Conservation (phyloP, 1,140 invertebrate species). For the Scylla paramamosain region DNA sequence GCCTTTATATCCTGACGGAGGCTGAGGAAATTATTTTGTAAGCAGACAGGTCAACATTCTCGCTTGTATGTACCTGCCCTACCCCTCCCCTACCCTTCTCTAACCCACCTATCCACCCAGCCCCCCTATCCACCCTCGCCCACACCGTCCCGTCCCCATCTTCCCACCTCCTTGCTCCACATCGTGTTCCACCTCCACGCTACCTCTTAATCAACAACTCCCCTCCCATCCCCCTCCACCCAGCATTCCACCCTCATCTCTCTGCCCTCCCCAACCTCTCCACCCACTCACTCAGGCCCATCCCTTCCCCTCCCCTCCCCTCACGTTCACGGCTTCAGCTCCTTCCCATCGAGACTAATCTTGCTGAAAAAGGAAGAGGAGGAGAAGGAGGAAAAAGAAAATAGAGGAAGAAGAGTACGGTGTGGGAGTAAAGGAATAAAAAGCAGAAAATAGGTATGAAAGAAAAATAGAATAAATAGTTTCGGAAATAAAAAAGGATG, state of each 20-base stretch:
- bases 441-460: neutral
- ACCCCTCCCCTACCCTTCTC: neutral
- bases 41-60: neutral
- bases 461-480: neutral
- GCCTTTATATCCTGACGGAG: neutral
- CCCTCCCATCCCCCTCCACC: neutral
- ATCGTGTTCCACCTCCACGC: neutral
- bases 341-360: too few relatives aligned
- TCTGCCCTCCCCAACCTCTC: neutral
- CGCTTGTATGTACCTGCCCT: neutral
- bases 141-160: neutral
- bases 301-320: neutral
- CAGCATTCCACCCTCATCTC: neutral
- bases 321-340: too few relatives aligned
- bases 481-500: neutral
- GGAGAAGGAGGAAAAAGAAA: conserved; percentile 38
- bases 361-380: conserved; percentile 23
- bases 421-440: neutral
- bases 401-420: conserved; percentile 17
- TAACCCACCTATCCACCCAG: neutral
- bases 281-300: too few relatives aligned
- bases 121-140: neutral
- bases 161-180: neutral
- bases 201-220: neutral
- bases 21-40: conserved; percentile 14